These are phyloP conservation scores for Vandiemenella viatica DNA, from an alignment of 2,888 invertebrate species.

Conservation along the genomic window DNA sequence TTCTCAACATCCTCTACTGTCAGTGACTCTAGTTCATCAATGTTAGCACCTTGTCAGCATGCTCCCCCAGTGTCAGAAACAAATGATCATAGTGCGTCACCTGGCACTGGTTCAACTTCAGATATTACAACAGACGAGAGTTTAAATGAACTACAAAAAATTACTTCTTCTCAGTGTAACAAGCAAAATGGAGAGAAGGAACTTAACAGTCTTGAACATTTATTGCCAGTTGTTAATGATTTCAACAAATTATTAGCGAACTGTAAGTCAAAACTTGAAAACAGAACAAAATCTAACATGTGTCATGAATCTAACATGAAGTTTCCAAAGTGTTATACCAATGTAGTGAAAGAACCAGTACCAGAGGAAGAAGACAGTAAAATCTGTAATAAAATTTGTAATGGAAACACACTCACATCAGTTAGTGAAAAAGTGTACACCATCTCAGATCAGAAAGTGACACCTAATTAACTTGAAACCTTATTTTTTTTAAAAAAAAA, in stretches of 20 bases:
- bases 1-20: constrained; percentile 16
- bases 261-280: not conserved
- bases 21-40: constrained; percentile 14
- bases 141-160: not conserved
- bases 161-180: not conserved
- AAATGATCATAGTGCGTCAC: not conserved
- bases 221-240: constrained; percentile 12
- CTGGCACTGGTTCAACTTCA: not conserved
- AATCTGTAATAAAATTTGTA: too few species aligned
- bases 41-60: constrained; percentile 8
- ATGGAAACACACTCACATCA: too few species aligned
- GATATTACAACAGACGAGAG: not conserved
- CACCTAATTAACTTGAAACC: too few species aligned
- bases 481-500: too few species aligned
- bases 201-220: constrained; percentile 17
- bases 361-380: too few species aligned
- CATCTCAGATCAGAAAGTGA: too few species aligned
- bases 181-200: constrained; percentile 13
- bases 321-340: not conserved
- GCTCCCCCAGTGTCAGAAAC: constrained; percentile 1
- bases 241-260: not conserved
- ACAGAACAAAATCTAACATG: not conserved
- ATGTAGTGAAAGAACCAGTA: not conserved
- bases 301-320: not conserved
- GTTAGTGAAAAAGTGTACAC: too few species aligned